Evolutionary conservation across 2,797 vertebrate genomes (phyloP).

Genomic region (Bothrops alternatus): DNA sequence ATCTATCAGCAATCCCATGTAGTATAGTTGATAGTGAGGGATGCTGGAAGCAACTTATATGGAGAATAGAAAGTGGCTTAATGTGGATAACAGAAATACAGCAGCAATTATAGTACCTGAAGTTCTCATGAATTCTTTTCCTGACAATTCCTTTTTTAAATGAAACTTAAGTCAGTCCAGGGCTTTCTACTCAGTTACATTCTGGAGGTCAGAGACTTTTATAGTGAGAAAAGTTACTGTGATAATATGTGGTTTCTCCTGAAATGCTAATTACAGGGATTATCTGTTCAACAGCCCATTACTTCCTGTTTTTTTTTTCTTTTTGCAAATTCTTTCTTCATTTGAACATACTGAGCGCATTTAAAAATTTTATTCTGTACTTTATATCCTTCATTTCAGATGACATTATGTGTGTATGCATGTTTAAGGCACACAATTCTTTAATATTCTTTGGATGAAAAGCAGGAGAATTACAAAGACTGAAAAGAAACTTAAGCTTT

Average conservation of each 20-base stretch:
- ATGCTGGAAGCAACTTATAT: not conserved
- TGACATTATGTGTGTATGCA: not conserved
- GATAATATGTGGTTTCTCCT: not conserved
- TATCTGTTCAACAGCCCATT: not conserved
- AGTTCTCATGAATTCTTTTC: not conserved
- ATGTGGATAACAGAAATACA: not conserved
- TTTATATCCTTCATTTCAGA: conserved; percentile 10
- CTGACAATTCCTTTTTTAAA: not conserved
- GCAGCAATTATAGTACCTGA: not conserved
- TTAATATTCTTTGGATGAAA: conserved; percentile 11
- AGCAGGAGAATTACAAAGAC: not conserved
- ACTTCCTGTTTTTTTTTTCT: conserved; percentile 12
- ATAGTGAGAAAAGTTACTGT: conserved; percentile 16
- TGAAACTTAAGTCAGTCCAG: not conserved
- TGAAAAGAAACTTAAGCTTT: not conserved
- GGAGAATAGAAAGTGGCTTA: not conserved
- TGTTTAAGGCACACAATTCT: not conserved
- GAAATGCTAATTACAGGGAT: conserved; percentile 18
- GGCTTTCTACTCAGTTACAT: not conserved
- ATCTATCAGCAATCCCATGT: not conserved
- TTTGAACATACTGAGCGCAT: not conserved
- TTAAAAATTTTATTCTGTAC: not conserved
- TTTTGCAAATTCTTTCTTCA: not conserved
- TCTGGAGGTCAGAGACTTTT: conserved; percentile 16
- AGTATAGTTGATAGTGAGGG: not conserved